A percentile compares a stretch with the other conserved stretches of the same genome.
These are phyloP conservation scores for Nycticebus coucang DNA, from an alignment of 2,113 vertebrate species.

Conservation along the genomic window DNA sequence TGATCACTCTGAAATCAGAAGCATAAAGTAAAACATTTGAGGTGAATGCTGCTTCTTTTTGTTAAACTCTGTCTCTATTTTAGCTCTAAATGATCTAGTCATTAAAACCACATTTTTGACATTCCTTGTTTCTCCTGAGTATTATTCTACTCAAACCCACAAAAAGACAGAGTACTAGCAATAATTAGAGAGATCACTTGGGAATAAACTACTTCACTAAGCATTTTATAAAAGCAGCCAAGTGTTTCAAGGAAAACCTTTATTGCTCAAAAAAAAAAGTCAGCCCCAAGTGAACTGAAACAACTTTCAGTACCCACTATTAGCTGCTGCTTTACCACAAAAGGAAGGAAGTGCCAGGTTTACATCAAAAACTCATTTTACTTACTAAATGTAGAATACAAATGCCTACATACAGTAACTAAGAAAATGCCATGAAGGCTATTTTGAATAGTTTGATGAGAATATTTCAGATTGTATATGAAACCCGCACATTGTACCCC, in stretches of 20 bases:
- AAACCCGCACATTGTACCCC: too few species aligned
- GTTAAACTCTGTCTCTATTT: constrained; percentile 18
- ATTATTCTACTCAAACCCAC: background rate
- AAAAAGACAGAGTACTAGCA: constrained; percentile 13
- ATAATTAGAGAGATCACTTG: background rate
- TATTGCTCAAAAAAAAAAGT: background rate
- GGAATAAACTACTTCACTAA: constrained; percentile 42
- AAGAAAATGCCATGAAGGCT: too few species aligned
- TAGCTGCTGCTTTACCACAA: background rate
- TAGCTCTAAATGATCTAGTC: background rate
- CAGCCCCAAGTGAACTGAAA: background rate
- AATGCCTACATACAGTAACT: too few species aligned
- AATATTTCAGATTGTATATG: too few species aligned
- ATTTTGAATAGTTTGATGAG: too few species aligned
- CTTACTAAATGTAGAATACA: too few species aligned
- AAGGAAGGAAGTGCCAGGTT: background rate
- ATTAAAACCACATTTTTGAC: constrained; percentile 47
- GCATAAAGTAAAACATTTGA: constrained; percentile 54
- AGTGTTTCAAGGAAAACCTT: constrained; percentile 43
- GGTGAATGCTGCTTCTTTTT: background rate
- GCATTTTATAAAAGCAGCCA: constrained; percentile 50
- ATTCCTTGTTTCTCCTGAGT: constrained; percentile 3
- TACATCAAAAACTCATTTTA: background rate
- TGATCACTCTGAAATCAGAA: constrained; percentile 82
- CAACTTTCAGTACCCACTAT: background rate